Evolutionary conservation across 2,113 vertebrate species (phyloP).

Genomic region (Perca schrenkii): DNA sequence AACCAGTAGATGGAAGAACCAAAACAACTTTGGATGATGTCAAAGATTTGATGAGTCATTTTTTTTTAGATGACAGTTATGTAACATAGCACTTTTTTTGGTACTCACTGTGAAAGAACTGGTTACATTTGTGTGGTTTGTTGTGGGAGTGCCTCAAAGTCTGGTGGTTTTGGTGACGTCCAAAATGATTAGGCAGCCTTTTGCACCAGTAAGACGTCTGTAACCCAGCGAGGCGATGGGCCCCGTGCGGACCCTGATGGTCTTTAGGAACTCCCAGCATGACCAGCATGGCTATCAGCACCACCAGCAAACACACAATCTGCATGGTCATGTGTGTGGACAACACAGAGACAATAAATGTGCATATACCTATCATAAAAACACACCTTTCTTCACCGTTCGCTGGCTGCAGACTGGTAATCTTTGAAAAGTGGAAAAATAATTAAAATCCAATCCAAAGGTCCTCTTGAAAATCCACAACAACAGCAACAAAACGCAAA

Average conservation of each 20-base stretch:
- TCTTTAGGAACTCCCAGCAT: conserved; percentile 74
- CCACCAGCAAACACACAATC: conserved; percentile 56
- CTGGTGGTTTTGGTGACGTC: conserved; percentile 43
- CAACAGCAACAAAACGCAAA: conserved; percentile 33
- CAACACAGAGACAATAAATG: background rate
- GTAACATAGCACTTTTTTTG: conserved; percentile 1
- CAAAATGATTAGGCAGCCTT: conserved; percentile 41
- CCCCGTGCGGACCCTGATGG: conserved; percentile 46
- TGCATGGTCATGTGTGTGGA: conserved; percentile 57
- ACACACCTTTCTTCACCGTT: background rate
- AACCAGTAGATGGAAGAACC: conserved; percentile 28
- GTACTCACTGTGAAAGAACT: conserved; percentile 80
- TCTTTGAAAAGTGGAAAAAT: conserved; percentile 36
- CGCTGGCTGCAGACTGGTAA: background rate
- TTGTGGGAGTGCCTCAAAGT: conserved; percentile 52
- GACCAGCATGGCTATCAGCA: conserved; percentile 69
- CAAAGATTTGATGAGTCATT: conserved; percentile 25
- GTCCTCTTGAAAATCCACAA: conserved; percentile 17
- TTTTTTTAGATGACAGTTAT: conserved; percentile 1
- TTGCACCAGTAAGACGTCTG: conserved; percentile 69
- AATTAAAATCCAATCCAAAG: conserved; percentile 34
- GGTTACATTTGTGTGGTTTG: conserved; percentile 73
- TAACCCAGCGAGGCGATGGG: conserved; percentile 33
- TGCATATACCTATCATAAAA: conserved; percentile 12
- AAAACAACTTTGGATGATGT: conserved; percentile 14